Evolutionary conservation across 2,113 vertebrate species (phyloP).

Genomic region (Alligator mississippiensis): DNA sequence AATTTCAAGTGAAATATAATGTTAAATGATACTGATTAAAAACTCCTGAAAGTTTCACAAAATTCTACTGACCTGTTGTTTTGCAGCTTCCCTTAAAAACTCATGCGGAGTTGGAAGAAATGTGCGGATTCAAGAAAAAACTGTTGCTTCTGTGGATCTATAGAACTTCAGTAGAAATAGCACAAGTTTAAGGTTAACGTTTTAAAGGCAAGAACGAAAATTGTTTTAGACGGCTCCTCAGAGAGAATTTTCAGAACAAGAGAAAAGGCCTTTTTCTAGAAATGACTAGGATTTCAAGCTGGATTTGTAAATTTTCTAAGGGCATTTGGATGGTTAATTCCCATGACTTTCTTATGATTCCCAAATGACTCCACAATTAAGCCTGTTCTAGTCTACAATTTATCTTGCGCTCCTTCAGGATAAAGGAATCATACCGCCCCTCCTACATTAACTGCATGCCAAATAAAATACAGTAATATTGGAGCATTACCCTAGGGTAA

Average conservation of each 20-base stretch:
- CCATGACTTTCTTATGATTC: background rate
- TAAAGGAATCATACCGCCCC: background rate
- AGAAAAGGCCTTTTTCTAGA: background rate
- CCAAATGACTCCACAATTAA: background rate
- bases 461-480: background rate
- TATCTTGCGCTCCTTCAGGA: background rate
- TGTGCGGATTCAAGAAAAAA: background rate
- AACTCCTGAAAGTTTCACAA: background rate
- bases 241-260: background rate
- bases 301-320: background rate
- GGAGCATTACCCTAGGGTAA: background rate
- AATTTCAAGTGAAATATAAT: background rate
- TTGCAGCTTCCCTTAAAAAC: background rate
- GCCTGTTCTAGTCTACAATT: background rate
- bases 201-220: background rate
- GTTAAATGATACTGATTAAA: background rate
- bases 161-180: too few relatives aligned
- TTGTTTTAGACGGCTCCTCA: too few relatives aligned
- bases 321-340: background rate
- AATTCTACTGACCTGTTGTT: background rate
- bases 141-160: background rate
- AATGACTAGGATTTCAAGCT: background rate
- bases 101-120: background rate
- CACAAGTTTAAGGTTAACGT: background rate
- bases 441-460: background rate